Conservation (phyloP, 2,888 invertebrate genomes). For the Drosophila seclusa region DNA sequence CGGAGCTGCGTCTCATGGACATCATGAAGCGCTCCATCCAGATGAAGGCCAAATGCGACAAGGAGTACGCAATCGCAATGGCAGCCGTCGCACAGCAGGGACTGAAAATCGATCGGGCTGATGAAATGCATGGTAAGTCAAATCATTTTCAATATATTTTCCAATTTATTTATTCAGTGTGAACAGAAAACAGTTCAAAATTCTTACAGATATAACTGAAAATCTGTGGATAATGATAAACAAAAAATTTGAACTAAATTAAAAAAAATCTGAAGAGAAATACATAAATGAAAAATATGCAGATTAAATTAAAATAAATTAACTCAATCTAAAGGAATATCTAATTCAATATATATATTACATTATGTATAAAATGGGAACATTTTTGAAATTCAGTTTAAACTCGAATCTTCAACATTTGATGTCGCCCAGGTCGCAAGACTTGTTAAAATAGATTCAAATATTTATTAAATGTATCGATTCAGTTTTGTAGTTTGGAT, state of each 20-base stretch:
- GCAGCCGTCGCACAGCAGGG: constrained; percentile 92
- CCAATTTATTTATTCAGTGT: not conserved
- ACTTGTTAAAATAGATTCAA: not conserved
- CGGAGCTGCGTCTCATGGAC: constrained; percentile 96
- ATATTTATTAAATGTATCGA: not conserved
- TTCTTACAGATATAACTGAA: not conserved
- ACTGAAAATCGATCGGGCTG: constrained; percentile 90
- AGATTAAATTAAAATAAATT: not conserved
- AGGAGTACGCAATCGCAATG: constrained; percentile 94
- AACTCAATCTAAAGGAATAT: not conserved
- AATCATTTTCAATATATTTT: not conserved
- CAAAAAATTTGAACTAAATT: not conserved
- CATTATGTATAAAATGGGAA: not conserved
- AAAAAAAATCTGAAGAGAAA: not conserved
- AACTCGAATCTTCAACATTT: not conserved
- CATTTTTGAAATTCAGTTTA: not conserved
- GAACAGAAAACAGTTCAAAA: not conserved
- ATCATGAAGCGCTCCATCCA: constrained; percentile 94
- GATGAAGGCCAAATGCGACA: constrained; percentile 95
- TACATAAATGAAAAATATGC: not conserved
- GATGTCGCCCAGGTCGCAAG: not conserved
- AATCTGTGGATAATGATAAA: not conserved
- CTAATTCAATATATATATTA: not conserved
- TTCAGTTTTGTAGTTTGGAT: not conserved
- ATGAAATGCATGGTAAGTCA: constrained; percentile 84